Evolutionary conservation across 2,797 vertebrate genomes (phyloP).

Genomic region (Hippopotamyrus pictus): DNA sequence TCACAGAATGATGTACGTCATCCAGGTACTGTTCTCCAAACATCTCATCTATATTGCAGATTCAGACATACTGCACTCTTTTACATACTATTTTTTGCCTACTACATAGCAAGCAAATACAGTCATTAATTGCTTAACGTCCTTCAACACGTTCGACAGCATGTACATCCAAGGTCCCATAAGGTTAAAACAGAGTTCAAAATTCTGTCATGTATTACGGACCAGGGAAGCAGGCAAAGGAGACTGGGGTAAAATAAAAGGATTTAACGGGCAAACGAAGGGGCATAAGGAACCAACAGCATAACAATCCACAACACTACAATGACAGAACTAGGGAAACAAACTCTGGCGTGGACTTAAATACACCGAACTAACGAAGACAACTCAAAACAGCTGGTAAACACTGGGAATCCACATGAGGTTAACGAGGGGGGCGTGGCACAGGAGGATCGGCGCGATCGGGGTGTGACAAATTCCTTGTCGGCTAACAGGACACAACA

Average conservation of each 20-base stretch:
- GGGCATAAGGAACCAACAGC: too few species aligned
- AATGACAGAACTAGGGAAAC: too few species aligned
- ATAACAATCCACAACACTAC: too few species aligned
- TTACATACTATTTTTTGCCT: neutral
- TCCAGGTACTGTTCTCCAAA: neutral
- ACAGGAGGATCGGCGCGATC: too few species aligned
- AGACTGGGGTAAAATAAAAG: too few species aligned
- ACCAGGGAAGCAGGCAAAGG: too few species aligned
- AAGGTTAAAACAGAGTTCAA: neutral
- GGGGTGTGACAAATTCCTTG: neutral
- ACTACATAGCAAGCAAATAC: neutral
- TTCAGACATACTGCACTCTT: neutral
- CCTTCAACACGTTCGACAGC: neutral
- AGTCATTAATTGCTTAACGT: neutral
- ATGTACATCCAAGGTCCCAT: neutral
- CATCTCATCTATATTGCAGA: neutral
- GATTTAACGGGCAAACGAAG: too few species aligned
- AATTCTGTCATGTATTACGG: neutral
- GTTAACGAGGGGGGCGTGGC: too few species aligned
- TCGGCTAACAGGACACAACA: neutral
- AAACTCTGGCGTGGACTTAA: too few species aligned
- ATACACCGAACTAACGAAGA: too few species aligned
- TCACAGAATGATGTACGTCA: neutral
- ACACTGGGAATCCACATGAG: too few species aligned
- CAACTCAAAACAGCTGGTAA: too few species aligned